A percentile compares a stretch with the other conserved stretches of the same genome.
Conservation (phyloP, 2,797 vertebrate genomes). For the Macropus fuliginosus region DNA sequence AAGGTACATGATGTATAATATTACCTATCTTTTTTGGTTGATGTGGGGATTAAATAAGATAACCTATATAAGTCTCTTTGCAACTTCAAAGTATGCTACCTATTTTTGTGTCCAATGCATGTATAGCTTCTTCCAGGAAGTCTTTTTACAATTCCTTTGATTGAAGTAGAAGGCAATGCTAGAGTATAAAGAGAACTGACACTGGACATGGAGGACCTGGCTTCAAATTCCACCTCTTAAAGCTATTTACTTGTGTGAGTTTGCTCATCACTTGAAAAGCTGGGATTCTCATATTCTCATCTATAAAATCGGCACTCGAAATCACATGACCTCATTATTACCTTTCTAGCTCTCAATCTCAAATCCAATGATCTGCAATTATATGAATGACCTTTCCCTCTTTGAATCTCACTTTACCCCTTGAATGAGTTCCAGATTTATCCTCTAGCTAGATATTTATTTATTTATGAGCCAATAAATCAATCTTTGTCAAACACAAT, state of each 20-base stretch:
- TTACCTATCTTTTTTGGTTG: neutral
- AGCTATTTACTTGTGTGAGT: neutral
- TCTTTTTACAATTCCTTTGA: neutral
- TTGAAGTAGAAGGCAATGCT: neutral
- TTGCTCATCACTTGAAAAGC: neutral
- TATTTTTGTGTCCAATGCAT: neutral
- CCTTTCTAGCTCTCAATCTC: neutral
- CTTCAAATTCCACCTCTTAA: neutral
- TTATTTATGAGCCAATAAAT: neutral
- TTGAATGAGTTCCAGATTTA: neutral
- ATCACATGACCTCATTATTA: neutral
- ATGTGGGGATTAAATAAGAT: neutral
- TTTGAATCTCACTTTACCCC: neutral
- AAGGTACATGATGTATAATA: neutral
- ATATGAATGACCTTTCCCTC: neutral
- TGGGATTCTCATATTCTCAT: neutral
- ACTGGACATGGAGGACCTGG: neutral
- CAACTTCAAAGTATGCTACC: neutral
- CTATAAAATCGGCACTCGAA: neutral
- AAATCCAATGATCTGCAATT: neutral
- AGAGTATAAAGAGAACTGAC: neutral
- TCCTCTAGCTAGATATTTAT: neutral
- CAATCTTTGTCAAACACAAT: neutral
- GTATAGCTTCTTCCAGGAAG: neutral
- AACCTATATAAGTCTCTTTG: neutral